Conservation (phyloP, 2,113 vertebrate species). For the Amazona guildingii region DNA sequence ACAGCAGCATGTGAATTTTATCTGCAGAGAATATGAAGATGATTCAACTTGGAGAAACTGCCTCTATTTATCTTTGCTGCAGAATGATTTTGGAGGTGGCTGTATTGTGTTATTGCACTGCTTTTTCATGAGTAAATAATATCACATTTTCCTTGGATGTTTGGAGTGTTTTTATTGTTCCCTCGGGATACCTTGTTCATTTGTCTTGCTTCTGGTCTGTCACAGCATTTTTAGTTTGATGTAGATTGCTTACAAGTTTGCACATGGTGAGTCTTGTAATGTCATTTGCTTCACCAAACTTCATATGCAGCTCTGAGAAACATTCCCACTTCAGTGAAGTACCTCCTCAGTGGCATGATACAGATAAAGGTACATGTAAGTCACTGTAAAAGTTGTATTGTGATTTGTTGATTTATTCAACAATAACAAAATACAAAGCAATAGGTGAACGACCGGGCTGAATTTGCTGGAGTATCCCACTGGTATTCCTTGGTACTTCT, state of each 20-base stretch:
- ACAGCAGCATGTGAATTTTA: background rate
- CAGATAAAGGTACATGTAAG: background rate
- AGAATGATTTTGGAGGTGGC: background rate
- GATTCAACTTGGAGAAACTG: background rate
- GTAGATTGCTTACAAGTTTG: background rate
- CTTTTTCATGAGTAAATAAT: background rate
- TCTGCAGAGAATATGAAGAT: background rate
- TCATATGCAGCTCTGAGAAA: background rate
- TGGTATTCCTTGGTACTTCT: background rate
- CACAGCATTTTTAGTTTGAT: background rate
- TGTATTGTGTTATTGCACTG: background rate
- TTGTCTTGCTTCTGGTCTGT: background rate
- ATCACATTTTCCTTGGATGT: background rate
- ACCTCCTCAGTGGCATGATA: background rate
- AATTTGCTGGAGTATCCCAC: background rate
- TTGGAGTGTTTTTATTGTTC: background rate
- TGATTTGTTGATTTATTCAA: background rate
- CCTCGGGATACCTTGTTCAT: background rate
- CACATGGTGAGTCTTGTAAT: background rate
- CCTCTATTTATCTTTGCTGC: background rate
- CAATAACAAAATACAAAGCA: background rate
- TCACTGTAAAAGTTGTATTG: background rate
- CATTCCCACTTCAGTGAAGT: background rate
- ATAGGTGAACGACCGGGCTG: background rate
- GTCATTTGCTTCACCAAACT: constrained; percentile 8